phyloP scores from a whole-genome alignment of 2,797 vertebrate species.

The Pseudotriccus pelzelni region DNA sequence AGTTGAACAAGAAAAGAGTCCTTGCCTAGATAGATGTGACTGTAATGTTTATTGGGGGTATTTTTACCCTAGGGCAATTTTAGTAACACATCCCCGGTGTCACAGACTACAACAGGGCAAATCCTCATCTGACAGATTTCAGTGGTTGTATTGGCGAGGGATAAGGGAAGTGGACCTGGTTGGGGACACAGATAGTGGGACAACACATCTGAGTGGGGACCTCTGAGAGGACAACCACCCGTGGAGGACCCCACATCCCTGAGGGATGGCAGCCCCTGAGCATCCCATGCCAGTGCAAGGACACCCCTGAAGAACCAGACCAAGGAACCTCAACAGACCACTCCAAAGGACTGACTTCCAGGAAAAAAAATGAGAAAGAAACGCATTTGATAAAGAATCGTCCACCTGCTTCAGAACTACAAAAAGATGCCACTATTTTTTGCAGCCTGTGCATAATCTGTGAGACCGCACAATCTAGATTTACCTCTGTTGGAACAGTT shows the following conservation, averaged over 20 bases:
- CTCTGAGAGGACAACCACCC: accelerated
- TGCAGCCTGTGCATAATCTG: not conserved
- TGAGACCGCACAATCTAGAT: not conserved
- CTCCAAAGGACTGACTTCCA: not conserved
- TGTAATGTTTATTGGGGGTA: not conserved
- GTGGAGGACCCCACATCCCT: accelerated
- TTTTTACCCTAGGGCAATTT: not conserved
- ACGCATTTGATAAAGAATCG: not conserved
- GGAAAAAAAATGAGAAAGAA: not conserved
- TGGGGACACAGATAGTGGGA: not conserved
- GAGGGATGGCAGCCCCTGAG: not conserved
- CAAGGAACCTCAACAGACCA: not conserved
- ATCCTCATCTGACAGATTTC: accelerated
- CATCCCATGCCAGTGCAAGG: accelerated
- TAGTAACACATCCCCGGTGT: not conserved
- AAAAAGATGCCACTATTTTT: not conserved
- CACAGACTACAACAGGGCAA: not conserved
- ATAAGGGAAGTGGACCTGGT: accelerated
- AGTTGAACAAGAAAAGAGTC: not conserved
- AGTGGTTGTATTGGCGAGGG: not conserved
- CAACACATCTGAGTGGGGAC: accelerated
- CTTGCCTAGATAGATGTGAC: accelerated
- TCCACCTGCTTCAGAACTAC: not conserved
- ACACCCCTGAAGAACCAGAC: not conserved
- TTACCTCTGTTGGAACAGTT: not conserved